Percentiles rank a stretch among this genome's conserved stretches.
These are phyloP conservation scores for Salvelinus sp. DNA, from an alignment of 2,113 vertebrate species.

Conservation along the genomic window DNA sequence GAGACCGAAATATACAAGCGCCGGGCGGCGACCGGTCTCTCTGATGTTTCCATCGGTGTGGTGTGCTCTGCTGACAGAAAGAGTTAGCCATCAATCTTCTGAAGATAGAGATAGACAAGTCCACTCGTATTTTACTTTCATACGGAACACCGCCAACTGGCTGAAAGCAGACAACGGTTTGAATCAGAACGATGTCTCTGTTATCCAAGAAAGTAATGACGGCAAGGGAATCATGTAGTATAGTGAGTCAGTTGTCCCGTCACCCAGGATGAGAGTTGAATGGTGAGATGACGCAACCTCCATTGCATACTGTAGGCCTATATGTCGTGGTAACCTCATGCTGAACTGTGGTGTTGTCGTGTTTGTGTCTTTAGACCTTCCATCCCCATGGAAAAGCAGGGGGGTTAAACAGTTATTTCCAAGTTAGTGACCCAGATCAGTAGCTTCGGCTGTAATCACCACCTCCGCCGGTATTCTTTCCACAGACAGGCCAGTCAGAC, in stretches of 20 bases:
- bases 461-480: conserved; percentile 61
- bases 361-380: conserved; percentile 53
- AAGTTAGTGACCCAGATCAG: conserved; percentile 58
- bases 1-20: conserved; percentile 69
- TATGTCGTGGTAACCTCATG: conserved; percentile 18
- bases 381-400: conserved; percentile 59
- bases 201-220: neutral
- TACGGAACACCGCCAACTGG: conserved; percentile 49
- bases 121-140: conserved; percentile 40
- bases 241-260: neutral
- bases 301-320: neutral
- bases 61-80: conserved; percentile 62
- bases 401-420: conserved; percentile 60
- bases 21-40: conserved; percentile 59
- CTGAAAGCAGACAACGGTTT: conserved; percentile 13
- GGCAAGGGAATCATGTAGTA: neutral
- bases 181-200: neutral
- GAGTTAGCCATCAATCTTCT: conserved; percentile 54
- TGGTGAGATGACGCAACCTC: too few relatives aligned
- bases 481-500: conserved; percentile 48
- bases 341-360: conserved; percentile 7
- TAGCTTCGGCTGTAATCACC: conserved; percentile 46
- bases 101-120: conserved; percentile 56
- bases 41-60: conserved; percentile 65
- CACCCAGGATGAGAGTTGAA: too few relatives aligned